Conservation (phyloP, 2,888 invertebrate genomes). For the Lumbricus terrestris region DNA sequence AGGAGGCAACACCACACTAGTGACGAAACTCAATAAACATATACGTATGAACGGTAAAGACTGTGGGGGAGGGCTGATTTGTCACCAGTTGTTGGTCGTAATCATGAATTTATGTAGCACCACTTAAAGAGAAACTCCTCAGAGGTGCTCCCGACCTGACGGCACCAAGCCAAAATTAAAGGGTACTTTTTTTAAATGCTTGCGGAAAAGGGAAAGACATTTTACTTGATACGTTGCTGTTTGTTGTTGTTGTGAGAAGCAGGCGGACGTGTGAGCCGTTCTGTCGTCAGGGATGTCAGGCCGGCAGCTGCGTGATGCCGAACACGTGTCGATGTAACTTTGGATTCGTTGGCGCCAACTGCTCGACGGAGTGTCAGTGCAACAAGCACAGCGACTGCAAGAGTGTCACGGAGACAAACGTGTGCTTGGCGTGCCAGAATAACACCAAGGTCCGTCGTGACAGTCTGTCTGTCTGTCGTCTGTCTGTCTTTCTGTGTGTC, state of each 20-base stretch:
- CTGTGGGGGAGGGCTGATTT: too few species aligned
- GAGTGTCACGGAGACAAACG: slow-evolving; percentile 74
- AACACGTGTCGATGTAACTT: slow-evolving; percentile 77
- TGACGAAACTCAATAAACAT: too few species aligned
- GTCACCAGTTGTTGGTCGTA: too few species aligned
- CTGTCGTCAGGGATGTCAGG: slow-evolving; percentile 57
- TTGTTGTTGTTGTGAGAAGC: slow-evolving; percentile 26
- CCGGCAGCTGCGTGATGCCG: slow-evolving; percentile 58
- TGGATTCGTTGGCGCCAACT: slow-evolving; percentile 90
- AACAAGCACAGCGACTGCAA: slow-evolving; percentile 89
- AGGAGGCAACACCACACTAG: too few species aligned
- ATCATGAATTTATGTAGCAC: too few species aligned
- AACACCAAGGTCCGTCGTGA: slow-evolving; percentile 73
- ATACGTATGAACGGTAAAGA: too few species aligned
- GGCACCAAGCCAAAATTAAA: too few species aligned
- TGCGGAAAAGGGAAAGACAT: too few species aligned
- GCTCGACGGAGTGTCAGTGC: slow-evolving; percentile 89
- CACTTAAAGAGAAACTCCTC: too few species aligned
- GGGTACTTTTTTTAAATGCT: too few species aligned
- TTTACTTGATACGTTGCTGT: not conserved
- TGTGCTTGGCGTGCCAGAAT: slow-evolving; percentile 81
- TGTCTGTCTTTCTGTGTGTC: not conserved
- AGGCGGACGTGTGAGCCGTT: slow-evolving; percentile 53
- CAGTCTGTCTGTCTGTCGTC: too few species aligned
- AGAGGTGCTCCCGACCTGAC: too few species aligned